Base-by-base conservation (phyloP, 2,888 invertebrate species). In the Spatulosminthurus flaviceps region DNA sequence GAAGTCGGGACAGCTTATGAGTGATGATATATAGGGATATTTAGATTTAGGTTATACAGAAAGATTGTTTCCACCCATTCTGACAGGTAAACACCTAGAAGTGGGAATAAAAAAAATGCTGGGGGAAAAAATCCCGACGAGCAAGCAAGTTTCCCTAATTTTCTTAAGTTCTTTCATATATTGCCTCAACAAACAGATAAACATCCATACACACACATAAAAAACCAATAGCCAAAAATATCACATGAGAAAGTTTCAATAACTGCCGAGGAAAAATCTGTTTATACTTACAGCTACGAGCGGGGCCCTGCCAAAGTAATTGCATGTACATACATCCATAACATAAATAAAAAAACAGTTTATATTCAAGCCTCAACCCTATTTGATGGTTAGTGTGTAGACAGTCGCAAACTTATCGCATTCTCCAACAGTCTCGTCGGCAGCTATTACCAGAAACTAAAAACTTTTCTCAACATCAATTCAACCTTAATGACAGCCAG, bases 401-500 rank as follows among this genome's bases (percentile, higher is more conserved):
- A 26, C 29, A 28, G 67, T 51, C 51, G 67, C 28, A 67, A 67
- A 67, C 28, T 67, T 67, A 26, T 29, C 29, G n/a, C 26, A 26
- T 64, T 64, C 64, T 64, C 26, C 22, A 22, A 64, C 2, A 11
- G 26, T 28, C 64, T 21, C 26, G 64, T 26, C 64, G 22, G 13
- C 11, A 67, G 29, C 67, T 67, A 51, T 51, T 51, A 51, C n/a
- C 51, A 51, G 51, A 51, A 51, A 13, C 51, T n/a, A 51, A 51
- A 41, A 51, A 21, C 29, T 67, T 67, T 28, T 28, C 29, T 19
- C 60, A 74, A 51, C 60, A 61, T 74, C 22, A 29, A 74, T 74
- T 74, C 74, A 74, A 74, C 34, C 74, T 74, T 74, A 61, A 74
- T 61, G 61, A 74, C 51, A 61, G 61, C 74, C 61, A 60, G 5